Percentiles rank a stretch among this genome's conserved stretches.
Evolutionary conservation across 2,888 invertebrate genomes (phyloP).

Genomic region (Piscicola geometra): DNA sequence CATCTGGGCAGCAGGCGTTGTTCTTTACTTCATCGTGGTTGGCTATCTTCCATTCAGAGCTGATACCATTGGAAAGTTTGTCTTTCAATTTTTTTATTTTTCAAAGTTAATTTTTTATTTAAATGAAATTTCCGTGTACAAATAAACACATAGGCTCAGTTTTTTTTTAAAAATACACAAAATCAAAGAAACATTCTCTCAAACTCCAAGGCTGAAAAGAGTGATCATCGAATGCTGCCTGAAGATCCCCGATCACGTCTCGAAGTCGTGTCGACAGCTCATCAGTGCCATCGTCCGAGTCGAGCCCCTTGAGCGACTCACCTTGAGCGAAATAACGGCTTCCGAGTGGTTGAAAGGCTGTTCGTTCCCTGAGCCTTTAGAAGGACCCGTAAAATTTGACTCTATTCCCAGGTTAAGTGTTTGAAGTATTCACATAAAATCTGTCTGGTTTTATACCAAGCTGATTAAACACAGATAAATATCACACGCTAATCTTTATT

Average conservation of each 20-base stretch:
- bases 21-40: slow-evolving; percentile 72
- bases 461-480: too few species aligned
- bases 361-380: slow-evolving; percentile 54
- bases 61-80: slow-evolving; percentile 65
- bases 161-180: not conserved
- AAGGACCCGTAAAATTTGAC: slow-evolving; percentile 38
- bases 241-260: slow-evolving; percentile 54
- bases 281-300: slow-evolving; percentile 55
- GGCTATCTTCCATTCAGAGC: slow-evolving; percentile 75
- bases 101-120: not conserved
- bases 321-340: slow-evolving; percentile 54
- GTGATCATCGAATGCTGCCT: slow-evolving; percentile 67
- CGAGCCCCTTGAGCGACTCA: slow-evolving; percentile 54
- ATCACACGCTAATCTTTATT: too few species aligned
- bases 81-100: not conserved
- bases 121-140: not conserved
- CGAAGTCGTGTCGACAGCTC: slow-evolving; percentile 54
- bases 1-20: slow-evolving; percentile 71
- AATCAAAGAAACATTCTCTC: too few species aligned
- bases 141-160: not conserved
- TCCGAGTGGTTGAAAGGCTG: slow-evolving; percentile 62
- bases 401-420: slow-evolving; percentile 2
- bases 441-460: too few species aligned
- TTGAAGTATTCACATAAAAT: too few species aligned
- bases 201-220: slow-evolving; percentile 62